A percentile compares a stretch with the other conserved stretches of the same genome.
phyloP scores from a whole-genome alignment of 2,797 vertebrate species.

The Phoxinus dragarum region DNA sequence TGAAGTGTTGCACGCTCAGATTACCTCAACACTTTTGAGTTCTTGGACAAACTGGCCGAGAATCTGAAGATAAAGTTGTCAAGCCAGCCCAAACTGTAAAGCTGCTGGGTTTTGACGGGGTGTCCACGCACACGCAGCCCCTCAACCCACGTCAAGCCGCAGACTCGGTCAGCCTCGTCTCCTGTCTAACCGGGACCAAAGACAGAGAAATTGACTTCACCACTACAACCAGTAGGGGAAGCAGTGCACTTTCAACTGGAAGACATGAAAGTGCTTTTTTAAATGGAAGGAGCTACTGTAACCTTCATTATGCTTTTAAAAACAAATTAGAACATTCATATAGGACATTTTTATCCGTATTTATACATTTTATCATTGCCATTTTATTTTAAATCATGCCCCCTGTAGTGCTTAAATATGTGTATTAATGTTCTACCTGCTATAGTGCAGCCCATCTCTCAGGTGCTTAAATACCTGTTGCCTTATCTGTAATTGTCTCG shows the following conservation, averaged over 20 bases:
- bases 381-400: constrained; percentile 24
- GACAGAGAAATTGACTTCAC: constrained; percentile 26
- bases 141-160: not conserved
- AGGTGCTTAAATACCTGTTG: constrained; percentile 56
- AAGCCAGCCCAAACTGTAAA: constrained; percentile 86
- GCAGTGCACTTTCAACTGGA: constrained; percentile 42
- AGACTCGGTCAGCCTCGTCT: constrained; percentile 3
- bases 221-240: constrained; percentile 36
- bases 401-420: constrained; percentile 17
- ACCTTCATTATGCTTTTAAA: constrained; percentile 4
- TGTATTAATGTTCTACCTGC: constrained; percentile 17
- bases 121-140: constrained; percentile 4
- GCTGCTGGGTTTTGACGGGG: constrained; percentile 3
- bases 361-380: constrained; percentile 3
- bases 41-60: constrained; percentile 95
- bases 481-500: constrained; percentile 59
- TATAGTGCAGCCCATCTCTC: constrained; percentile 15
- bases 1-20: constrained; percentile 87
- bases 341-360: no score
- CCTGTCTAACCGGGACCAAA: constrained; percentile 19
- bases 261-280: constrained; percentile 18
- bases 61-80: constrained; percentile 90
- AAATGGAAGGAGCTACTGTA: not conserved
- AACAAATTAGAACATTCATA: not conserved
- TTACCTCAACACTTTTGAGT: constrained; percentile 97